A percentile compares a stretch with the other conserved stretches of the same genome.
Evolutionary conservation across 2,888 invertebrate genomes (phyloP).

Genomic region (Nezara viridula): DNA sequence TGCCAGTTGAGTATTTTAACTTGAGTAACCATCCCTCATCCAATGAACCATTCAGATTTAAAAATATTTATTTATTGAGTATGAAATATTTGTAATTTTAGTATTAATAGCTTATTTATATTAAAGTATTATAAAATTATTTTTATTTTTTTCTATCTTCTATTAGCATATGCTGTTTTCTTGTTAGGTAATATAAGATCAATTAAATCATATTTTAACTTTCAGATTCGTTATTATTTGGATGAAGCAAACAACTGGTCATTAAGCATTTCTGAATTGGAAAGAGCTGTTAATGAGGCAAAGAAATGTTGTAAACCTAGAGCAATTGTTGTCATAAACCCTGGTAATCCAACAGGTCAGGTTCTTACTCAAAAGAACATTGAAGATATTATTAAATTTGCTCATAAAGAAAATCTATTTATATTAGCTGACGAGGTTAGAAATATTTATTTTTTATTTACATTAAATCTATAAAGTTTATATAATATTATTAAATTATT

Average conservation of each 20-base stretch:
- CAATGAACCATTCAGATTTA: no score
- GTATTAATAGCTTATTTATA: no score
- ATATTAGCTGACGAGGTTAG: constrained; percentile 87
- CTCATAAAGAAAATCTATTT: constrained; percentile 86
- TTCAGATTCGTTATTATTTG: constrained; percentile 89
- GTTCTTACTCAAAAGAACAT: constrained; percentile 93
- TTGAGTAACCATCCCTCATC: no score
- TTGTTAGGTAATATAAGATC: no score
- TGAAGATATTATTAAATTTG: constrained; percentile 91
- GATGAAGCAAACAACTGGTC: constrained; percentile 92
- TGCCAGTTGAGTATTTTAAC: no score
- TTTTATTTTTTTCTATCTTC: no score
- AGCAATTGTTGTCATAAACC: constrained; percentile 95
- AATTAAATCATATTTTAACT: not conserved
- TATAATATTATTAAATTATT: no score
- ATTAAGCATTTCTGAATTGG: constrained; percentile 82
- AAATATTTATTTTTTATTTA: constrained; percentile 1
- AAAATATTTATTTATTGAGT: no score
- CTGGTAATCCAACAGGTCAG: constrained; percentile 95
- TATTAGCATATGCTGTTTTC: no score
- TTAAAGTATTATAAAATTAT: no score
- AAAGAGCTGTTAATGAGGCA: constrained; percentile 80
- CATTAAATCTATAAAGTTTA: no score
- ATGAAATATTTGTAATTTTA: no score
- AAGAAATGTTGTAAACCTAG: constrained; percentile 78